These are phyloP conservation scores for Zaprionus vittiger DNA, from an alignment of 1,140 invertebrate genomes.

Conservation along the genomic window DNA sequence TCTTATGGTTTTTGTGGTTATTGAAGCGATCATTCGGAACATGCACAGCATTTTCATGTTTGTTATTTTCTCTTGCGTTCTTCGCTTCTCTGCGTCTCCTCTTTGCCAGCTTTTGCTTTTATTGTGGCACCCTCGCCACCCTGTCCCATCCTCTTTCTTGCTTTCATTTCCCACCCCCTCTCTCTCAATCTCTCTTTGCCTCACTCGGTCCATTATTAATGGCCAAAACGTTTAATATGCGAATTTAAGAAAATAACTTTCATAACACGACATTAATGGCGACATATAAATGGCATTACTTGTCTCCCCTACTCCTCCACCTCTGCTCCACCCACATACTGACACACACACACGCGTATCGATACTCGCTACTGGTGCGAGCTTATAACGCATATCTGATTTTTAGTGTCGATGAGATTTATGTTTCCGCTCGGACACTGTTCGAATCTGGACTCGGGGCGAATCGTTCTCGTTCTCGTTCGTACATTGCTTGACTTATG, in stretches of 20 bases:
- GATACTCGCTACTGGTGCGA: conserved; percentile 5
- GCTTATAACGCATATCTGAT: conserved; percentile 67
- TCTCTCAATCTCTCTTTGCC: background rate
- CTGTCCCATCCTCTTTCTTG: background rate
- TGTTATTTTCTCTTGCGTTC: conserved; percentile 40
- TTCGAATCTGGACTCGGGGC: conserved; percentile 27
- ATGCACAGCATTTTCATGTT: conserved; percentile 79
- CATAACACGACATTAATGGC: conserved; percentile 79
- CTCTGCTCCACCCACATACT: background rate
- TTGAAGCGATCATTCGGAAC: conserved; percentile 84
- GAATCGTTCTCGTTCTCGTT: conserved; percentile 2
- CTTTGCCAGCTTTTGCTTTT: conserved; percentile 16
- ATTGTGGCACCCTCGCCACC: conserved; percentile 1
- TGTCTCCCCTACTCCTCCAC: background rate
- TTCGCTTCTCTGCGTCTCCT: background rate
- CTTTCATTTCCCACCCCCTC: background rate
- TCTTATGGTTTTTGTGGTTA: conserved; percentile 83
- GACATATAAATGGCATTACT: conserved; percentile 61
- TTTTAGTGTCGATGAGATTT: conserved; percentile 82
- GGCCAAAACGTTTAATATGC: conserved; percentile 77
- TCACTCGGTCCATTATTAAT: conserved; percentile 62
- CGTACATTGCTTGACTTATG: conserved; percentile 62
- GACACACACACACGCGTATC: background rate
- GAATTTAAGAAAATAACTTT: conserved; percentile 83
- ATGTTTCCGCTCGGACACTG: conserved; percentile 49